Evolutionary conservation across 2,888 invertebrate genomes (phyloP), one percentile per base, ranked within the genome.

Genomic region (Pristionchus mayeri): DNA sequence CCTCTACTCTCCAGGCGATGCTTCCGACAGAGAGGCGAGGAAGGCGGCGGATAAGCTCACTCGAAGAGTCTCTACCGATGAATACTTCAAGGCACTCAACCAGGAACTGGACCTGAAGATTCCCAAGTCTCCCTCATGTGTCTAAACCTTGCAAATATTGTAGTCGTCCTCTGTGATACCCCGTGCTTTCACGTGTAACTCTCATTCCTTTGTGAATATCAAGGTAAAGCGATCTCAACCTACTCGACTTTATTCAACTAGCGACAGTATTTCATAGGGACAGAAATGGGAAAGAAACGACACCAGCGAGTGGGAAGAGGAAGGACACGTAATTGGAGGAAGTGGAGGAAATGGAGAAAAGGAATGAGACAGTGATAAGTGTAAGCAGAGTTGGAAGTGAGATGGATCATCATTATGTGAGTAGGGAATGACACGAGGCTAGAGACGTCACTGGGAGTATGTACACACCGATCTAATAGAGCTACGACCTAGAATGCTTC

Each of bases 401-500:
- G 7, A 44, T 13, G 7, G 44, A 44, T 44, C n/a, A 37, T 67
- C 3, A 11, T 34, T 37, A 27, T 30, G 30, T 21, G 7, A 11
- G 67, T 67, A 37, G 21, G 37, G 6, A 37, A 67, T 67, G 67
- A 67, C 67, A 67, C 67, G 67, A 37, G 63, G 18, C 63, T 63
- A 67, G 67, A 37, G 21, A 67, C 37, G 21, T 30, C 27, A 60
- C 60, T 24, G 71, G 40, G 71, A 71, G 9, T 71, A 71, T 71
- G 71, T 71, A 18, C 21, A n/a, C n/a, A n/a, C n/a, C n/a, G n/a
- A n/a, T n/a, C n/a, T n/a, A n/a, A n/a, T n/a, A 40, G 71, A 44
- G 16, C 4, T 44, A 30, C 24, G 16, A 54, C n/a, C 86, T 87
- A 96, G 94, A 97, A 97, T 88, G 97, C 97, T 94, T 98, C 98